Evolutionary conservation across 2,113 vertebrate species (phyloP).

Genomic region (Clarias macrocephalus): DNA sequence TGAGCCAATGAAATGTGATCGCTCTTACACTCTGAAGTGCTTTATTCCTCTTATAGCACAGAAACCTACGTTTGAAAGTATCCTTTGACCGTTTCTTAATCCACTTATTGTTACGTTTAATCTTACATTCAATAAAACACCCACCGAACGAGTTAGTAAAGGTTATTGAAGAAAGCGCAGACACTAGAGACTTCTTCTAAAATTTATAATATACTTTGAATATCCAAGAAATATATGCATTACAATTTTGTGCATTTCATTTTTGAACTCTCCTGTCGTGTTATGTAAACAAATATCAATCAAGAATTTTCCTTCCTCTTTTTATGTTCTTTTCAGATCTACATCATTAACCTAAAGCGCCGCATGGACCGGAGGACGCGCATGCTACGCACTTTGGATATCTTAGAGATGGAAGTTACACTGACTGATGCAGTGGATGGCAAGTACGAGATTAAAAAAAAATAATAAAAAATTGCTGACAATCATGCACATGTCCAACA

Average conservation of each 20-base stretch:
- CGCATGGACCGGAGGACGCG: slow-evolving; percentile 85
- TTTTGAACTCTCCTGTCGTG: not conserved
- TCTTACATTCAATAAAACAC: not conserved
- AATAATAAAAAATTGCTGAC: slow-evolving; percentile 10
- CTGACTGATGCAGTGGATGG: slow-evolving; percentile 90
- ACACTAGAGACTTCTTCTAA: not conserved
- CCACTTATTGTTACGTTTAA: not conserved
- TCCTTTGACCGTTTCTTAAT: not conserved
- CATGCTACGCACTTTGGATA: slow-evolving; percentile 82
- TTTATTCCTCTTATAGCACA: not conserved
- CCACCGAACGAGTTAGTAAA: not conserved
- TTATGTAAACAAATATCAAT: not conserved
- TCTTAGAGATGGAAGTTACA: slow-evolving; percentile 82
- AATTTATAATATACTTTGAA: not conserved
- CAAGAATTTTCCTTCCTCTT: not conserved
- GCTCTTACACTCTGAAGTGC: not conserved
- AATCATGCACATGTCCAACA: not conserved
- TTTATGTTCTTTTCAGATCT: slow-evolving; percentile 74
- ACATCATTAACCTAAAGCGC: slow-evolving; percentile 91
- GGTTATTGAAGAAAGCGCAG: not conserved
- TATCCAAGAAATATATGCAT: not conserved
- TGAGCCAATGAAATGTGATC: not conserved
- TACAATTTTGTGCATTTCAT: not conserved
- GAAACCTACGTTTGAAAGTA: not conserved
- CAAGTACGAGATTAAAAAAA: slow-evolving; percentile 82